phyloP scores from a whole-genome alignment of 2,113 vertebrate species.

The Phylloscopus trochilus region DNA sequence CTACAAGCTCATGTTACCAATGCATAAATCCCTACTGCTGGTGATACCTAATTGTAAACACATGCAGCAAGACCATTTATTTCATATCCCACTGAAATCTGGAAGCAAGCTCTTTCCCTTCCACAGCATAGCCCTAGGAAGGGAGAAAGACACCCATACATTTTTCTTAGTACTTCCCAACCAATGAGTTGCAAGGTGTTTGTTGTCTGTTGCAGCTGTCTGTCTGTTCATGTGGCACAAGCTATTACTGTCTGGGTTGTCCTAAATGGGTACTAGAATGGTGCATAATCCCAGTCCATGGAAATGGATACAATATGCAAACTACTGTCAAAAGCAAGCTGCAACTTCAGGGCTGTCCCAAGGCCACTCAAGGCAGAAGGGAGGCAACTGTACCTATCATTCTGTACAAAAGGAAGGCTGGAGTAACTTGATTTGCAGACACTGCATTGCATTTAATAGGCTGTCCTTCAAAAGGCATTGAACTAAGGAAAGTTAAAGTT shows the following conservation, averaged over 20 bases:
- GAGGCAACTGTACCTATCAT: not conserved
- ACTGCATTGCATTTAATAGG: not conserved
- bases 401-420: not conserved
- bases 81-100: not conserved
- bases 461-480: not conserved
- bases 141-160: fast-evolving
- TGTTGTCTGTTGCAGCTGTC: not conserved
- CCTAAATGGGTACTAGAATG: not conserved
- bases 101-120: not conserved
- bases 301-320: not conserved
- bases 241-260: not conserved
- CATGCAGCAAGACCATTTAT: not conserved
- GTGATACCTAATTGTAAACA: not conserved
- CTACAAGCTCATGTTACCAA: not conserved
- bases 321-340: not conserved
- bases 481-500: not conserved
- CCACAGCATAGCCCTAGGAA: not conserved
- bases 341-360: not conserved
- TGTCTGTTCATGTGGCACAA: not conserved
- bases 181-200: not conserved
- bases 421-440: not conserved
- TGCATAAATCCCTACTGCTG: fast-evolving
- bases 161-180: not conserved
- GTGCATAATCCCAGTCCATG: not conserved
- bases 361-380: not conserved